These are phyloP conservation scores for Monopterus albus DNA, from an alignment of 2,113 vertebrate species.

Conservation along the genomic window DNA sequence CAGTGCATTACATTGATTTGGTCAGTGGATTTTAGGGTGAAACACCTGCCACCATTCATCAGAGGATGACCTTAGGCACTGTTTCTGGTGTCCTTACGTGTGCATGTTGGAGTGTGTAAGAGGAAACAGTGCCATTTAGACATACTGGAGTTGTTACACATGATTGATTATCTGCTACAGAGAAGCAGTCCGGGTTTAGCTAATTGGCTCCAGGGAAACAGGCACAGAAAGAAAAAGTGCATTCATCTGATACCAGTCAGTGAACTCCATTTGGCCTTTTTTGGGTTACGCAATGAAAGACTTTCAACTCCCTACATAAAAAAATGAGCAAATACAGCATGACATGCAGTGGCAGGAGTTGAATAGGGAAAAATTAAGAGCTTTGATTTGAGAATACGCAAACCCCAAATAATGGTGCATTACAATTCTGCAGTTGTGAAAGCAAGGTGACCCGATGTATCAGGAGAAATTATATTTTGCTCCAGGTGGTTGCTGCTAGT, in stretches of 20 bases:
- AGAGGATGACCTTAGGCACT: slow-evolving; percentile 38
- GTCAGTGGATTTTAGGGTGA: slow-evolving; percentile 21
- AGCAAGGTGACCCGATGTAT: slow-evolving; percentile 74
- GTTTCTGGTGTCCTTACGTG: slow-evolving; percentile 25
- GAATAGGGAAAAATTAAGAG: slow-evolving; percentile 10
- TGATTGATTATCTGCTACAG: slow-evolving; percentile 43
- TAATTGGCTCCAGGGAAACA: slow-evolving; percentile 4
- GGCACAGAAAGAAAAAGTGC: slow-evolving; percentile 29
- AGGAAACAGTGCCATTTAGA: slow-evolving; percentile 42
- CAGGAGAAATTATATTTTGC: slow-evolving; percentile 25
- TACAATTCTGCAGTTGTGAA: slow-evolving; percentile 60
- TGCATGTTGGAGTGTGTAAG: slow-evolving; percentile 6
- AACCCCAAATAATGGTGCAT: slow-evolving; percentile 59
- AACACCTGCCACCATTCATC: slow-evolving; percentile 21
- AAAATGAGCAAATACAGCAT: slow-evolving; percentile 12
- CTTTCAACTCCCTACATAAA: not conserved
- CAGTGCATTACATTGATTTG: slow-evolving; percentile 26
- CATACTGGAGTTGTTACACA: slow-evolving; percentile 42
- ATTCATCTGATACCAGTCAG: slow-evolving; percentile 32
- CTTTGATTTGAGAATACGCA: slow-evolving; percentile 20
- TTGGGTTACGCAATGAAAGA: slow-evolving; percentile 33
- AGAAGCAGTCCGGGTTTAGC: slow-evolving; percentile 11
- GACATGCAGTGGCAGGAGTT: slow-evolving; percentile 21
- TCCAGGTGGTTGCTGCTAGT: slow-evolving; percentile 28
- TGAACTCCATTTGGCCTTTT: slow-evolving; percentile 59